Conservation (phyloP, 2,888 invertebrate species). For the Phalera bucephala region DNA sequence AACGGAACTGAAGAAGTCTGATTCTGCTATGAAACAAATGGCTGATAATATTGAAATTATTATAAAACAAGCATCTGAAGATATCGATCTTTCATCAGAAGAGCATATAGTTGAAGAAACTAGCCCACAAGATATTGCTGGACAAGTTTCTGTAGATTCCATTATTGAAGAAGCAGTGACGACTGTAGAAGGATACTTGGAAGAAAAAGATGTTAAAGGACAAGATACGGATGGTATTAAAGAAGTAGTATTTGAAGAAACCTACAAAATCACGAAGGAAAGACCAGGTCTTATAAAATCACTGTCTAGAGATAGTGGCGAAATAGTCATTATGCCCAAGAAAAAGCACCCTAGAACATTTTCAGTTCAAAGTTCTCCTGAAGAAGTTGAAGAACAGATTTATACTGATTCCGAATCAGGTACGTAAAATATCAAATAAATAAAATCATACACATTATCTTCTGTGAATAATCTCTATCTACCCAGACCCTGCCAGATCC, state of each 20-base stretch:
- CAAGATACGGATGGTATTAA: slow-evolving; percentile 51
- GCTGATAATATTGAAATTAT: slow-evolving; percentile 79
- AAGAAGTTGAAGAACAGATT: slow-evolving; percentile 80
- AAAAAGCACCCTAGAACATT: slow-evolving; percentile 75
- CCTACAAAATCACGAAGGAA: slow-evolving; percentile 56
- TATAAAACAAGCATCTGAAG: slow-evolving; percentile 78
- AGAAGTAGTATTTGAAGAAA: slow-evolving; percentile 56
- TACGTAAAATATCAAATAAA: slow-evolving; percentile 18
- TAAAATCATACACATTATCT: too few species aligned
- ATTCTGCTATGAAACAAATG: slow-evolving; percentile 79
- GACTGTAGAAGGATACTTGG: slow-evolving; percentile 67
- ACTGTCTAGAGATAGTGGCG: slow-evolving; percentile 74
- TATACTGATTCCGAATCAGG: slow-evolving; percentile 81
- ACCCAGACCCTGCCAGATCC: too few species aligned
- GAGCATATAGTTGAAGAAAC: slow-evolving; percentile 49
- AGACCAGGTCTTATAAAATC: slow-evolving; percentile 73
- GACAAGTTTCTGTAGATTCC: slow-evolving; percentile 72
- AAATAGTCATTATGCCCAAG: slow-evolving; percentile 73
- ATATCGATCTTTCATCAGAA: slow-evolving; percentile 68
- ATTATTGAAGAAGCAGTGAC: slow-evolving; percentile 75
- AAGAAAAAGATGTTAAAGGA: slow-evolving; percentile 49
- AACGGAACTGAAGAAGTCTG: slow-evolving; percentile 68
- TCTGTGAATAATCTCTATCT: too few species aligned
- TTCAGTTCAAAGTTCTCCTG: slow-evolving; percentile 79
- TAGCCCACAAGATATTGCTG: slow-evolving; percentile 51